Evolutionary conservation across 2,113 vertebrate species (phyloP).

Genomic region (Nothobranchius furzeri): DNA sequence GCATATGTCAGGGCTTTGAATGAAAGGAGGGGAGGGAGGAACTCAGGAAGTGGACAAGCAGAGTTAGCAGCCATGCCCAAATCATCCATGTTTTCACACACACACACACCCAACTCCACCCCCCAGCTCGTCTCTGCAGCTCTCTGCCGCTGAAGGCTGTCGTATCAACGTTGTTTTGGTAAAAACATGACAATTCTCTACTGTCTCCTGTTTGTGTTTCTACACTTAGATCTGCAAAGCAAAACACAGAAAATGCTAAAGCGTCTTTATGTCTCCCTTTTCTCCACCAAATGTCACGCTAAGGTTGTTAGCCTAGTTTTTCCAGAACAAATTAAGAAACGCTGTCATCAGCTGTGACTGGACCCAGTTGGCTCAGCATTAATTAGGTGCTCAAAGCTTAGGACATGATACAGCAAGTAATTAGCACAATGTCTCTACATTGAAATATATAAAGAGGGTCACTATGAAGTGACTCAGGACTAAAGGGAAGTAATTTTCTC

Average conservation of each 20-base stretch:
- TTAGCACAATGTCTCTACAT: too few relatives aligned
- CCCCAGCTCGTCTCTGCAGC: not conserved
- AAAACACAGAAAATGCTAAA: not conserved
- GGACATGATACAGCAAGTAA: too few relatives aligned
- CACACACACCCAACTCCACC: not conserved
- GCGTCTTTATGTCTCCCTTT: not conserved
- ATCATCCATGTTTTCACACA: slow-evolving; percentile 28
- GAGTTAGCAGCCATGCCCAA: slow-evolving; percentile 11
- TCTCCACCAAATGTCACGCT: not conserved
- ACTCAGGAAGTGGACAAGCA: slow-evolving; percentile 8
- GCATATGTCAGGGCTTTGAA: slow-evolving; percentile 8
- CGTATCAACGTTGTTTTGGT: slow-evolving; percentile 9
- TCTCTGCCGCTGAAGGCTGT: slow-evolving; percentile 13
- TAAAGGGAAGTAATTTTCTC: too few relatives aligned
- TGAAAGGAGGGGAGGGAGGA: slow-evolving; percentile 1
- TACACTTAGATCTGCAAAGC: not conserved
- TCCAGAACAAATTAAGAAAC: not conserved
- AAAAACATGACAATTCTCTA: not conserved
- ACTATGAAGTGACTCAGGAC: too few relatives aligned
- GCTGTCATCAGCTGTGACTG: not conserved
- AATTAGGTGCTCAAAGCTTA: too few relatives aligned
- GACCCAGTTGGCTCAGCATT: not conserved
- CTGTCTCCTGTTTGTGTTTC: not conserved
- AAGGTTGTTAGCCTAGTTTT: not conserved
- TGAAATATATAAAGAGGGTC: too few relatives aligned